Evolutionary conservation across 2,797 vertebrate genomes (phyloP), one percentile per base, ranked within the genome.

Genomic region (Bradypus variegatus): DNA sequence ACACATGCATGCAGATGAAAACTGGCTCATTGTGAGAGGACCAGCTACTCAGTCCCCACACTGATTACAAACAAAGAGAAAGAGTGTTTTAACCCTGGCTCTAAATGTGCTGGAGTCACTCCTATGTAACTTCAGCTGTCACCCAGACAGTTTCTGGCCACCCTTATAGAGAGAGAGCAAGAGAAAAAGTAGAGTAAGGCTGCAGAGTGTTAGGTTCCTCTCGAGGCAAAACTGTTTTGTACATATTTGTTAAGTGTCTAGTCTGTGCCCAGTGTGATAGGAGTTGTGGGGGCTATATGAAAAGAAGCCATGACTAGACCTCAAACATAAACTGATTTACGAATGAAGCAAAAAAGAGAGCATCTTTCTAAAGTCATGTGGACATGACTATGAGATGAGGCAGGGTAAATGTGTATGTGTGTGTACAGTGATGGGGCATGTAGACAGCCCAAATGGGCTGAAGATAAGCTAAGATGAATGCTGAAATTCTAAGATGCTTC

Each of bases 391-490:
- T 5, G 4, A 31, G 33, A 79, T 16, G 8, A 72, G 48, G 21
- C 1, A 12, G 45, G 36, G 10, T 21, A 3, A 36, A 16, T 36
- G n/a, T 36, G 23, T 29, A 6, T 2, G 0, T 18, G 65, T 53
- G 19, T n/a, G 1, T 3, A 3, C 23, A 73, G 36, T 21, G 4
- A 16, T 1, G 36, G 62, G 33, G 33, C 41, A 75, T 4, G 19
- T n/a, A 14, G n/a, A 69, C 11, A 27, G 3, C 14, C 8, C 73
- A 45, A 1, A 12, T 1, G 64, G 64, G 36, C 21, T 6, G 25
- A 41, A 36, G 10, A 21, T 3, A 31, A n/a, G 3, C 18, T 8
- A 0, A 23, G 48, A 50, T 70, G 69, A 38, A 50, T 0, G 5
- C 50, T 25, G 6, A 10, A 19, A 75, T 5, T 11, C 6, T 14